phyloP scores from a whole-genome alignment of 2,888 invertebrate genomes.

The Lobophora halterata region DNA sequence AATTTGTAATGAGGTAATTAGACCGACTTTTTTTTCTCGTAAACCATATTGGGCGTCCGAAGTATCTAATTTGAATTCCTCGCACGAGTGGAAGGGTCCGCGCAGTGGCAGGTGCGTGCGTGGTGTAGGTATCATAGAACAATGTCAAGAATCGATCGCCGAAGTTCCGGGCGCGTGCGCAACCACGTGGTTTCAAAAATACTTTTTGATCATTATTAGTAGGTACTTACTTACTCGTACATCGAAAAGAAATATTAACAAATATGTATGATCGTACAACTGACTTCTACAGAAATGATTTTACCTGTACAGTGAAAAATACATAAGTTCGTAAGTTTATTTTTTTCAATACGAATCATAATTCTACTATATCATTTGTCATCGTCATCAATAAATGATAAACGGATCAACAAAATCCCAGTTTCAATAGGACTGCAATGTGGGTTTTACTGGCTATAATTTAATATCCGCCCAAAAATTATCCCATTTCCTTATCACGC shows the following conservation, averaged over 20 bases:
- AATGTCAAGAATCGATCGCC: constrained; percentile 39
- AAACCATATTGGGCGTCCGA: constrained; percentile 21
- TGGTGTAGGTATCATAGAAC: constrained; percentile 41
- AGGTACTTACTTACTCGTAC: constrained; percentile 36
- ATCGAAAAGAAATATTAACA: constrained; percentile 47
- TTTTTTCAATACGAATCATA: too few relatives aligned
- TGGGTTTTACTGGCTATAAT: constrained; percentile 68
- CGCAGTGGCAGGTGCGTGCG: constrained; percentile 45
- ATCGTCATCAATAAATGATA: constrained; percentile 38
- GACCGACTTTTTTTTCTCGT: constrained; percentile 22
- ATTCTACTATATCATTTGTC: not conserved
- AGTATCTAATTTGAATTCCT: constrained; percentile 48
- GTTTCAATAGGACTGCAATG: constrained; percentile 61
- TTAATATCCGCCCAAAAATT: constrained; percentile 77
- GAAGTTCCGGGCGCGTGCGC: constrained; percentile 64
- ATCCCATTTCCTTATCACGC: constrained; percentile 65
- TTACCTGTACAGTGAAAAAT: too few relatives aligned
- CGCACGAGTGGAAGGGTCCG: constrained; percentile 40
- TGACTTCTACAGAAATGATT: too few relatives aligned
- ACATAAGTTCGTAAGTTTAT: too few relatives aligned
- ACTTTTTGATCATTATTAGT: constrained; percentile 47
- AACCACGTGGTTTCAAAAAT: constrained; percentile 54
- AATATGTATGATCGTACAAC: constrained; percentile 6
- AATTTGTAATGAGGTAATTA: constrained; percentile 30
- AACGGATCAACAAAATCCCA: constrained; percentile 45